phyloP scores from a whole-genome alignment of 2,113 vertebrate genomes.

The Spilogale gracilis region DNA sequence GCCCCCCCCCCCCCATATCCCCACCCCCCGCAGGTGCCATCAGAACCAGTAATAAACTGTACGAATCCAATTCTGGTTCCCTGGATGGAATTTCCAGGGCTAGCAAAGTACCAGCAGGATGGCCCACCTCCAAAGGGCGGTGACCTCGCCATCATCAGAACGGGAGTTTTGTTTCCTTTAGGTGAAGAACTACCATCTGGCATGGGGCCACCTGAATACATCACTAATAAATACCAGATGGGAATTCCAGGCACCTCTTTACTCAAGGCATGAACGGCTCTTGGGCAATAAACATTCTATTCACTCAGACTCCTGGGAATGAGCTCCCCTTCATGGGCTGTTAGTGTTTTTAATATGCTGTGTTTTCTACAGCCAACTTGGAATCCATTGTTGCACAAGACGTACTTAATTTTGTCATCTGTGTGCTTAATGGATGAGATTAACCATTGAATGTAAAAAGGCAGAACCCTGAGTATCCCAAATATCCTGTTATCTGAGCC shows the following conservation, averaged over 20 bases:
- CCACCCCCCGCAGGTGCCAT: neutral
- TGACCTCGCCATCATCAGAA: neutral
- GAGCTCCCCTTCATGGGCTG: neutral
- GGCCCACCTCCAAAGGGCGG: neutral
- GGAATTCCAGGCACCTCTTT: slow-evolving; percentile 66
- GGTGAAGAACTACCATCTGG: slow-evolving; percentile 61
- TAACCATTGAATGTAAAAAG: neutral
- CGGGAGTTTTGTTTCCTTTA: slow-evolving; percentile 48
- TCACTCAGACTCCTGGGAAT: neutral
- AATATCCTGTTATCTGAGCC: neutral
- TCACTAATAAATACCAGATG: slow-evolving; percentile 65
- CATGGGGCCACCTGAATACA: slow-evolving; percentile 21
- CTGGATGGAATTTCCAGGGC: slow-evolving; percentile 34
- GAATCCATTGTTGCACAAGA: neutral
- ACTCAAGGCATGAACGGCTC: slow-evolving; percentile 19
- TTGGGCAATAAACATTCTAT: slow-evolving; percentile 1
- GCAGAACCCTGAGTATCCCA: neutral
- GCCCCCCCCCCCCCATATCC: neutral
- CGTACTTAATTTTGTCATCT: slow-evolving; percentile 36
- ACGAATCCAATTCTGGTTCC: slow-evolving; percentile 6
- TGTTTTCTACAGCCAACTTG: neutral
- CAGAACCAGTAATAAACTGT: neutral
- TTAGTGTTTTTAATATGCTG: neutral
- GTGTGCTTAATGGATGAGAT: slow-evolving; percentile 34
- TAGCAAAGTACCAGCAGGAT: neutral